Evolutionary conservation across 1,140 invertebrate species (phyloP).

Genomic region (Meloidogyne hapla): DNA sequence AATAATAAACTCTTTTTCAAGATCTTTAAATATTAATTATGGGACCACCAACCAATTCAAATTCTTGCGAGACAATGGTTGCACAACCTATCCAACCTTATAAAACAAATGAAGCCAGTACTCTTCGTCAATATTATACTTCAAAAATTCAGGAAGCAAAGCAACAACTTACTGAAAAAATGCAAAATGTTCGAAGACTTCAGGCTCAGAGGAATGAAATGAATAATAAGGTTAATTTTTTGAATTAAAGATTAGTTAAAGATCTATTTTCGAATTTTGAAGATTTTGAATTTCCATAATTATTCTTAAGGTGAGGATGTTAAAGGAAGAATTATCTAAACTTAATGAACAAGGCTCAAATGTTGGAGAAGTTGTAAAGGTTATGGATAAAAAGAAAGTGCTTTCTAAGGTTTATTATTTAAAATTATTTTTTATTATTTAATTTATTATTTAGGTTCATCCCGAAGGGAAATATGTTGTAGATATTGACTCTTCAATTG

Average conservation of each 20-base stretch:
- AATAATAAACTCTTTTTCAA: too few relatives aligned
- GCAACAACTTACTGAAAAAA: constrained; percentile 90
- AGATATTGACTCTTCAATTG: constrained; percentile 98
- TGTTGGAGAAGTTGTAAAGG: constrained; percentile 98
- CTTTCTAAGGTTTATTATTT: constrained; percentile 79
- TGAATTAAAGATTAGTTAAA: too few relatives aligned
- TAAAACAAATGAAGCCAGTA: constrained; percentile 24
- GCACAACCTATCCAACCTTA: not conserved
- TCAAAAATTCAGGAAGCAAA: constrained; percentile 62
- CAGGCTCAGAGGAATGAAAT: constrained; percentile 99
- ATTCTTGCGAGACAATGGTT: constrained; percentile 8
- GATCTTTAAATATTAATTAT: not conserved
- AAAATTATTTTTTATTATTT: not conserved
- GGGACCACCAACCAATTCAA: not conserved
- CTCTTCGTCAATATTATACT: constrained; percentile 49
- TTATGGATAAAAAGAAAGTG: constrained; percentile 99
- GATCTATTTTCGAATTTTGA: too few relatives aligned
- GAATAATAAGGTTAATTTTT: constrained; percentile 78
- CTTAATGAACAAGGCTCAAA: constrained; percentile 99
- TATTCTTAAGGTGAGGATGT: constrained; percentile 73
- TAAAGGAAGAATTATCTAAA: constrained; percentile 93
- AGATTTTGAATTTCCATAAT: too few relatives aligned
- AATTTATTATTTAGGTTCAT: constrained; percentile 73
- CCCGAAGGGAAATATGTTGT: constrained; percentile 99
- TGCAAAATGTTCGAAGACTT: constrained; percentile 90